Conservation (phyloP, 2,113 vertebrate genomes). For the Chamaea fasciata region DNA sequence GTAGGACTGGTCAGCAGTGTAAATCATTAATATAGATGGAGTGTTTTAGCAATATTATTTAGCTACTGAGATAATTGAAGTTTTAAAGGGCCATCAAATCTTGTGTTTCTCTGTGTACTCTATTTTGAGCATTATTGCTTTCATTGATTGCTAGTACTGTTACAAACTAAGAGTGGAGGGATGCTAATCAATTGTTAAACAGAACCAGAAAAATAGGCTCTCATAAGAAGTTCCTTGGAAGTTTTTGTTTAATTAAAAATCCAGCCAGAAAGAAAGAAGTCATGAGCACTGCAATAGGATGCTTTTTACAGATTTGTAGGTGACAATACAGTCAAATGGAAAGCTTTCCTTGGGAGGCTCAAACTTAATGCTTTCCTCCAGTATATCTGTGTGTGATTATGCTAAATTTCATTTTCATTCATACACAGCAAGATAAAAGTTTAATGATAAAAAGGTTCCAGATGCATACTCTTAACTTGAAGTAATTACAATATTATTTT, state of each 20-base stretch:
- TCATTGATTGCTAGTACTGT: background rate
- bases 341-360: background rate
- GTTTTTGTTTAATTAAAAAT: constrained; percentile 6
- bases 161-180: background rate
- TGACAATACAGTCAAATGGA: background rate
- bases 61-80: background rate
- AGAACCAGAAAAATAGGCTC: background rate
- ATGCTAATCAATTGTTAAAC: background rate
- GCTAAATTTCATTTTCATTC: background rate
- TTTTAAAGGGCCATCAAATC: background rate
- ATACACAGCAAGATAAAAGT: background rate
- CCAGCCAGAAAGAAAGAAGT: background rate
- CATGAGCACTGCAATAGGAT: background rate
- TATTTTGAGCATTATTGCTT: background rate
- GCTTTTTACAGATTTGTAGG: background rate
- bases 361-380: background rate
- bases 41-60: background rate
- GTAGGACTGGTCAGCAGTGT: background rate
- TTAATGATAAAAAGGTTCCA: background rate
- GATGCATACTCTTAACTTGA: background rate
- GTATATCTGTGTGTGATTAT: background rate
- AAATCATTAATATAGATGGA: background rate
- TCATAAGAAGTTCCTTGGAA: background rate
- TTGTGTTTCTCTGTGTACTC: background rate
- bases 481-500: background rate